phyloP scores from a whole-genome alignment of 1,140 invertebrate genomes.

The Lutraria rhynchaena region DNA sequence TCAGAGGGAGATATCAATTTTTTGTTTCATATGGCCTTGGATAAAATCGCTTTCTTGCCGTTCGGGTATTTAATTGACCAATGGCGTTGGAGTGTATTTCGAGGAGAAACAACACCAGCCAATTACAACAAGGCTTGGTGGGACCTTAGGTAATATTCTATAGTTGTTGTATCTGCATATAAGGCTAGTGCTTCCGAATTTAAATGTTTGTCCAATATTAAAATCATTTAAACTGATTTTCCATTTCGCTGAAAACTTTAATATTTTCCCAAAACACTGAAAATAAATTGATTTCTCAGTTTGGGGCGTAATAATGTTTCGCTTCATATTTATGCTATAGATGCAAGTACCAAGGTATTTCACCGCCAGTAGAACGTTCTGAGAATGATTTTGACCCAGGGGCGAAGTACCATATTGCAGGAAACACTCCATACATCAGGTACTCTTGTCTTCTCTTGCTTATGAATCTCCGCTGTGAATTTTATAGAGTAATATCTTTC shows the following conservation, averaged over 20 bases:
- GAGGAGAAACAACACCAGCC: conserved; percentile 83
- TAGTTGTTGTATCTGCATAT: too few relatives aligned
- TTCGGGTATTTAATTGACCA: conserved; percentile 93
- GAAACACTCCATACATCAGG: conserved; percentile 77
- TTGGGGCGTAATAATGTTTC: too few relatives aligned
- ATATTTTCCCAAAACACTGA: too few relatives aligned
- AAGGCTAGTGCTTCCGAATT: too few relatives aligned
- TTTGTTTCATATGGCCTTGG: conserved; percentile 90
- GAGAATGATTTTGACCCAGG: conserved; percentile 79
- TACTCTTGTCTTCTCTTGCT: too few relatives aligned
- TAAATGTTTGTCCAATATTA: too few relatives aligned
- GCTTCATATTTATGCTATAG: too few relatives aligned
- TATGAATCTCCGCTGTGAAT: too few relatives aligned
- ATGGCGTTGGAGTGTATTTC: conserved; percentile 93
- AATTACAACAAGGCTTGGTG: conserved; percentile 82
- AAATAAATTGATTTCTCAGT: too few relatives aligned
- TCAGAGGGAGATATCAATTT: conserved; percentile 91
- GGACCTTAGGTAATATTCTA: conserved; percentile 75
- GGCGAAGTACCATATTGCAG: conserved; percentile 77
- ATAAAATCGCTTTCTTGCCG: conserved; percentile 93
- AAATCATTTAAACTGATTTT: too few relatives aligned
- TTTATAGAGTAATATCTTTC: too few relatives aligned
- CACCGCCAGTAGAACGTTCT: conserved; percentile 69
- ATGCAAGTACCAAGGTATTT: conserved; percentile 76
- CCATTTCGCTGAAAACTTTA: too few relatives aligned